Evolutionary conservation across 2,797 vertebrate genomes (phyloP).

Genomic region (Malacoctenus gilli): DNA sequence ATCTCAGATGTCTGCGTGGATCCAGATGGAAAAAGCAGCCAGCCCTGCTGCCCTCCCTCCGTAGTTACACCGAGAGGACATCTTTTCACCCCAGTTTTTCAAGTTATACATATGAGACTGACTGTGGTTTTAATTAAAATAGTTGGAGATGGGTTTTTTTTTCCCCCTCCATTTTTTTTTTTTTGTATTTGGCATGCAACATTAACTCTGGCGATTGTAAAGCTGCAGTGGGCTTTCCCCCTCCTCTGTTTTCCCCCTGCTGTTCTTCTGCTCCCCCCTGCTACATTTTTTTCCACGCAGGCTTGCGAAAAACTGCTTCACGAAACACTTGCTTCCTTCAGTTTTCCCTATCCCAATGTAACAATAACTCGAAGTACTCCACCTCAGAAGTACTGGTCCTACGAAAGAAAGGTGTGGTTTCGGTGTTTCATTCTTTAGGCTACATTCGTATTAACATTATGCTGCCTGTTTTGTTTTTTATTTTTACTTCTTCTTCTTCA

Average conservation of each 20-base stretch:
- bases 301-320: constrained; percentile 21
- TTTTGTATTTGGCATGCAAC: constrained; percentile 17
- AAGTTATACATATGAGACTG: neutral
- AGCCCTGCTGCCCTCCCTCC: neutral
- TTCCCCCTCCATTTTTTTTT: neutral
- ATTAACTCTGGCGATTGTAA: constrained; percentile 29
- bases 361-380: constrained; percentile 5
- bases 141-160: neutral
- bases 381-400: neutral
- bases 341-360: constrained; percentile 10
- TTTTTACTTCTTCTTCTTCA: no score
- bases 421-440: neutral
- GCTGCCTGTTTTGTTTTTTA: neutral
- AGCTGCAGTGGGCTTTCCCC: constrained; percentile 4
- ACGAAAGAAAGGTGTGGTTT: constrained; percentile 30
- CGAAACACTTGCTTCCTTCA: constrained; percentile 1
- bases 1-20: neutral
- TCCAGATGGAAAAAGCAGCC: neutral
- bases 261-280: constrained; percentile 18
- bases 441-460: constrained; percentile 2
- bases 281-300: constrained; percentile 30
- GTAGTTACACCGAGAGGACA: neutral
- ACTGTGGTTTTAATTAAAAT: constrained; percentile 14
- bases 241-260: neutral
- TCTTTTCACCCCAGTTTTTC: no score